Evolutionary conservation across 1,140 invertebrate species (phyloP), one percentile per base, ranked within the genome.

Genomic region (Cotesia chilonis): DNA sequence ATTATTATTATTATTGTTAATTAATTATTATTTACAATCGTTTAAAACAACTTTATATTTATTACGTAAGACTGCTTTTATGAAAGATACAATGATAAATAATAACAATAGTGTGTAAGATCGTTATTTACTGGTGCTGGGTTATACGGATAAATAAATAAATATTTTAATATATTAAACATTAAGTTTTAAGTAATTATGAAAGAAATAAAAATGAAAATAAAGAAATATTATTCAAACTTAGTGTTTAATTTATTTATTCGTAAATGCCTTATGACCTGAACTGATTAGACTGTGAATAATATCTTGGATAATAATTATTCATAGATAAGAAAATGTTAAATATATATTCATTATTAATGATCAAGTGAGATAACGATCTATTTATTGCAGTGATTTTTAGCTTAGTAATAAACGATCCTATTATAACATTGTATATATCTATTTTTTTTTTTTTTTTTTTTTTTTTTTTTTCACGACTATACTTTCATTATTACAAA

Each of bases 371-470:
- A 80, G 65, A 81, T 77, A 77, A 78, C 77, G 71, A 81, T 82
- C 72, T 82, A 85, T 84, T 84, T 84, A 84, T 84, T 81, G 78
- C 69, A 76, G 79, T 76, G 78, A 75, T 77, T 74, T 78, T 77
- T 68, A 75, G 75, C 74, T 72, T 70, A 71, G 72, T 75, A 57
- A 54, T 64, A 64, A 47, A 61, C n/a, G 28, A 28, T 1, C 28
- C 28, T 2, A 28, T 28, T 28, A 28, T 28, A 28, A 28, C 2
- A 28, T 28, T 28, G 3, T 28, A 3, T 28, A 28, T 28, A 28
- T 47, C 4, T 10, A 47, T 47, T 47, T 47, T 7, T 47, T 47
- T 47, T 47, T 9, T 41, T 41, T 41, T 41, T 9, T 41, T 28
- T 0, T n/a, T n/a, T n/a, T n/a, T n/a, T n/a, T n/a, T n/a, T n/a